A percentile compares a stretch with the other conserved stretches of the same genome.
These are phyloP conservation scores for Kuschelorhynchus macadamiae DNA, from an alignment of 2,888 invertebrate species.

Conservation along the genomic window DNA sequence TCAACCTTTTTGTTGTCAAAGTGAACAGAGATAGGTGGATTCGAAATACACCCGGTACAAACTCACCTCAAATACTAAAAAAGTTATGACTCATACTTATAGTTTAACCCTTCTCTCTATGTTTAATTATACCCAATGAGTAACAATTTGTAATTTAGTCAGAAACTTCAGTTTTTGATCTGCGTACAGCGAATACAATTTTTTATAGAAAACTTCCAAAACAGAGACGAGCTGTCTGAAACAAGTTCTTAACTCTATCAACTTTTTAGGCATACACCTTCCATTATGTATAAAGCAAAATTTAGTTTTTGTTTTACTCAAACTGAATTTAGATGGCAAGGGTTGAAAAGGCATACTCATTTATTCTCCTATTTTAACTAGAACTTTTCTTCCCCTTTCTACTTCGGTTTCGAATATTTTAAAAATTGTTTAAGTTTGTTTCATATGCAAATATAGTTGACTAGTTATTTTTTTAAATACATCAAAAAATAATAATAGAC, in stretches of 20 bases:
- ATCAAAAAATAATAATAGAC: no score
- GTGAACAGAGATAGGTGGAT: no score
- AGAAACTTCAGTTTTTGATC: no score
- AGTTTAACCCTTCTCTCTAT: not conserved
- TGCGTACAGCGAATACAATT: not conserved
- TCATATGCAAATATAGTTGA: no score
- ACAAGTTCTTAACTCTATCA: constrained; percentile 2
- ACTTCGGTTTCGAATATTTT: not conserved
- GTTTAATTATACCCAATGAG: no score
- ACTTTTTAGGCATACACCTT: constrained; percentile 10
- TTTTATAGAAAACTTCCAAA: not conserved
- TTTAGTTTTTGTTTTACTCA: constrained; percentile 11
- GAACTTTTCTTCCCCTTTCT: not conserved
- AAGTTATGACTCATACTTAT: no score
- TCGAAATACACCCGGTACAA: no score
- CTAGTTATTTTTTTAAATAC: no score
- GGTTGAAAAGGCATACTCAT: constrained; percentile 7
- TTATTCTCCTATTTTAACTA: not conserved
- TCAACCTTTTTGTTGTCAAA: no score
- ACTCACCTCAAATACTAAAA: no score
- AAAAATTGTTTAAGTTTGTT: no score
- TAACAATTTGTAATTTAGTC: no score
- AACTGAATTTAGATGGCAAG: constrained; percentile 8
- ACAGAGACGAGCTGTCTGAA: not conserved
- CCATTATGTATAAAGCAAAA: constrained; percentile 9